A percentile compares a stretch with the other conserved stretches of the same genome.
These are phyloP conservation scores for Paramacrobiotus metropolitanus DNA, from an alignment of 1,140 invertebrate genomes.

Conservation along the genomic window DNA sequence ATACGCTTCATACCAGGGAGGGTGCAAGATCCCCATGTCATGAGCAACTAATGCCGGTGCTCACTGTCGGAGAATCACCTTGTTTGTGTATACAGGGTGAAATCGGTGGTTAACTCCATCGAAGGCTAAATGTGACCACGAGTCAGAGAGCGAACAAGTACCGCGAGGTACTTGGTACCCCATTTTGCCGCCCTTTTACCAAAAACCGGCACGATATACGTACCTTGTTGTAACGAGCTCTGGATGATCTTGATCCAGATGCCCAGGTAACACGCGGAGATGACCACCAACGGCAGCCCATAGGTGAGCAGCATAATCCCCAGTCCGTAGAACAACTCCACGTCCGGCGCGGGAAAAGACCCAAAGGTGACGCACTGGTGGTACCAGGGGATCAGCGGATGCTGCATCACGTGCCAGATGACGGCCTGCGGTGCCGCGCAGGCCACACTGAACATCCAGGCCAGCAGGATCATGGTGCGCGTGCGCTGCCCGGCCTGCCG, in stretches of 20 bases:
- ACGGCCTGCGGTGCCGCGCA: neutral
- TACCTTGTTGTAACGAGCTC: neutral
- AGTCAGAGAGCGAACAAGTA: no score
- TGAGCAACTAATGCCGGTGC: no score
- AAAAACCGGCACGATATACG: no score
- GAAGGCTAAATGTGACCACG: no score
- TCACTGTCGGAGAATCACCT: no score
- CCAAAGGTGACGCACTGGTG: neutral
- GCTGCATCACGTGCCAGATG: neutral
- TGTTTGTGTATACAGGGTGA: no score
- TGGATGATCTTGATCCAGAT: neutral
- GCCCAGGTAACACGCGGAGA: neutral
- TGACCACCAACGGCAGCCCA: neutral
- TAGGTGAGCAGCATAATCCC: neutral
- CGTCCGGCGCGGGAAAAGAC: neutral
- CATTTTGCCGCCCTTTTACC: no score
- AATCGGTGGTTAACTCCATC: no score
- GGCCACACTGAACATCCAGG: neutral
- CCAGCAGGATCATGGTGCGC: constrained; percentile 1
- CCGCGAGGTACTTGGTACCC: no score
- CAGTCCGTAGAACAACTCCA: neutral
- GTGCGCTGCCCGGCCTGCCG: neutral
- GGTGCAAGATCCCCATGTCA: no score
- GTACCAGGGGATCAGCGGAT: neutral
- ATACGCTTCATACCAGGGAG: no score